phyloP scores from a whole-genome alignment of 2,797 vertebrate genomes.

The Oceanodroma leucorhoa region DNA sequence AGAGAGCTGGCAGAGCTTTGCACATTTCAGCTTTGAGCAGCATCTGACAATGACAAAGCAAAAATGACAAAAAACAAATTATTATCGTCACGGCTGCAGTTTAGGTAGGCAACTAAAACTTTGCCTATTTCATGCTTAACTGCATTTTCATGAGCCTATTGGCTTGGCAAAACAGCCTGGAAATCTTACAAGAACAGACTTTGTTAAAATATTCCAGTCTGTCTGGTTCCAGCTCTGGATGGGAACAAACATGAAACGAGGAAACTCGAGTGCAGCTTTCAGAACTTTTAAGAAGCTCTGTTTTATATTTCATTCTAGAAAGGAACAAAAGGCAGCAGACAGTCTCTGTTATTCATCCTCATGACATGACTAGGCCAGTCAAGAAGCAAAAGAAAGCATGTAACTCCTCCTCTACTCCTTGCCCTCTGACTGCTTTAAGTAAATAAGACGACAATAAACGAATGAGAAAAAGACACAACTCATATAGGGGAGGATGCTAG shows the following conservation, averaged over 20 bases:
- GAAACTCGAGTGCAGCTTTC: slow-evolving; percentile 8
- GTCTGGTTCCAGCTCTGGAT: slow-evolving; percentile 29
- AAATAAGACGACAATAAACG: neutral
- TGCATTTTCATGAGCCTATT: slow-evolving; percentile 38
- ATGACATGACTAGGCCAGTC: slow-evolving; percentile 11
- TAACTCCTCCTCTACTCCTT: slow-evolving; percentile 13
- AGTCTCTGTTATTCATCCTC: slow-evolving; percentile 47
- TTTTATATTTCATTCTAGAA: slow-evolving; percentile 35
- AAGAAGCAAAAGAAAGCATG: neutral
- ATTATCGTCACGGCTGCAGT: neutral
- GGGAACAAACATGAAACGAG: slow-evolving; percentile 27
- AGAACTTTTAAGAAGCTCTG: slow-evolving; percentile 37
- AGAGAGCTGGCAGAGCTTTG: neutral
- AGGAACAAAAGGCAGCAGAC: slow-evolving; percentile 33
- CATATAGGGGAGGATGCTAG: neutral
- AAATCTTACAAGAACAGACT: slow-evolving; percentile 49
- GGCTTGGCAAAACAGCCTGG: slow-evolving; percentile 42
- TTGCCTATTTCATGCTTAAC: slow-evolving; percentile 42
- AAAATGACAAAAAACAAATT: neutral
- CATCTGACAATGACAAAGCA: slow-evolving; percentile 44
- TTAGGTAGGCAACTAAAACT: slow-evolving; percentile 46
- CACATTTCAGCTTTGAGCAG: slow-evolving; percentile 16
- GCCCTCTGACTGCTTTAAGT: neutral
- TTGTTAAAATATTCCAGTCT: slow-evolving; percentile 32
- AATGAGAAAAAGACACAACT: neutral